Evolutionary conservation across 2,113 vertebrate species (phyloP), one percentile per base, ranked within the genome.

Genomic region (Dolichotis patagonum): DNA sequence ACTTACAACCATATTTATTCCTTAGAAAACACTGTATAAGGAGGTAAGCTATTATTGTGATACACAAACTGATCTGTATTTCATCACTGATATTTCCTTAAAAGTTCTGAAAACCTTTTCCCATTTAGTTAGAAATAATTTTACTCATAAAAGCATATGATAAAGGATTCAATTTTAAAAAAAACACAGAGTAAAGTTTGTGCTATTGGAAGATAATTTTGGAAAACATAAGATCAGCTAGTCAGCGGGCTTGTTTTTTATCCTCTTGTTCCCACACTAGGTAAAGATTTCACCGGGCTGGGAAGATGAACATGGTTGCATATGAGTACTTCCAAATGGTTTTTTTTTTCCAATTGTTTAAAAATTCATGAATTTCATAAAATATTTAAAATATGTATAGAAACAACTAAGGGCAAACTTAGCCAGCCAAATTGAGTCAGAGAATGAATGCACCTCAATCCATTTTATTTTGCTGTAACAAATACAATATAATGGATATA

Each of bases 131-230:
- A 65, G 28, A 5, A 88, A 38, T 19, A 85, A 43, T 80, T 30
- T 63, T 73, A 28, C 62, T 85, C 22, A 84, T 46, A 85, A 75
- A 91, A 90, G 17, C 16, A 88, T 41, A 56, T n/a, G 49, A 91
- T 5, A 52, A 73, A 89, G 19, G 32, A 88, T 17, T 88, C 63
- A 30, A 58, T 12, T 82, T 60, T 49, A 91, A 80, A 7, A 87
- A 63, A 14, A 63, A 87, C 30, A 97, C 11, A 58, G 12, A 73
- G 14, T 93, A n/a, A 78, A 65, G 52, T 32, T 41, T 56, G 49
- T 78, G 46, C 1, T 17, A 54, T 80, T 80, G 90, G 62, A 91
- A 96, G 75, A 12, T 81, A 73, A 90, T 85, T 77, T 73, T 91
- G 82, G 87, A 73, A 67, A 90, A 65, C 38, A 60, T 38, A 63